These are phyloP conservation scores for Phyllostomus hastatus DNA, from an alignment of 2,113 vertebrate species.

Conservation along the genomic window DNA sequence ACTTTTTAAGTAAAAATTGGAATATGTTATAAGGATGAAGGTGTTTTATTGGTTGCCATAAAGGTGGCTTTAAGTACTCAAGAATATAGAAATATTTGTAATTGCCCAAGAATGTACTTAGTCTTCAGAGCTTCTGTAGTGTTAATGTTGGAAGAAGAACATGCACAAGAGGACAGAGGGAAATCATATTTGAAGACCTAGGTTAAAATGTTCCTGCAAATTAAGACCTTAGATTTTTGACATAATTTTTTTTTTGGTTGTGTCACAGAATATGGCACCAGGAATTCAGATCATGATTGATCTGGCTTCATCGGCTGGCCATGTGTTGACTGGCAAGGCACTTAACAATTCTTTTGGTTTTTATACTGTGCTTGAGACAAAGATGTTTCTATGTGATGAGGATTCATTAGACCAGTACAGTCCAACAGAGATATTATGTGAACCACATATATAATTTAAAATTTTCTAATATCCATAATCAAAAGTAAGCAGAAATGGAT, in stretches of 20 bases:
- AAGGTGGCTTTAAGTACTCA: background rate
- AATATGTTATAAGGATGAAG: background rate
- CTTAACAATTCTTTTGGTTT: background rate
- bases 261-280: background rate
- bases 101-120: background rate
- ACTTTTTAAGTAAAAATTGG: background rate
- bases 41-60: background rate
- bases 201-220: background rate
- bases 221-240: conserved; percentile 13
- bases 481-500: background rate
- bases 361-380: background rate
- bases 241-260: background rate
- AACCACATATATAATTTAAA: background rate
- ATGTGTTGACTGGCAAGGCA: background rate
- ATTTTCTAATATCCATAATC: background rate
- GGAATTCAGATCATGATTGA: background rate
- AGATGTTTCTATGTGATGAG: background rate
- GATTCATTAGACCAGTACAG: conserved; percentile 8
- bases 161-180: background rate
- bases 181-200: background rate
- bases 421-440: background rate
- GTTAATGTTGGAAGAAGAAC: background rate
- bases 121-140: background rate
- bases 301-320: background rate
- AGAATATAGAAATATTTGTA: background rate